Base-by-base conservation (phyloP, 2,888 invertebrate species). In the Mythimna loreyi region DNA sequence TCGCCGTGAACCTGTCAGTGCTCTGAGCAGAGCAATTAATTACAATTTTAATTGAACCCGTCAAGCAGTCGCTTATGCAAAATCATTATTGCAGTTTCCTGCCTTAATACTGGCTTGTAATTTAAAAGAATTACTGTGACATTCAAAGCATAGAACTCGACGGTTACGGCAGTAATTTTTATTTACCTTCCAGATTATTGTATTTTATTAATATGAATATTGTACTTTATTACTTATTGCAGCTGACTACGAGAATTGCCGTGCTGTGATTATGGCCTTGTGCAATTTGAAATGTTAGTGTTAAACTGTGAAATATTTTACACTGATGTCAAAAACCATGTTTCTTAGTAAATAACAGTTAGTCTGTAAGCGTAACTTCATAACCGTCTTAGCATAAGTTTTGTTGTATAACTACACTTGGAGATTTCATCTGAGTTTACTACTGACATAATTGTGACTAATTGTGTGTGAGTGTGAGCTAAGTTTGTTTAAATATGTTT, bases 31-130 rank as follows among this genome's bases (percentile, higher is more conserved):
- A 91, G 92, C 92, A 93, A 95, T 95, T 94, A 94, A 95, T 95
- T 93, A 93, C 89, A 90, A 91, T 92, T 94, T 94, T 95, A 85
- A 92, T 92, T 92, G 92, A 91, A 91, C 86, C 88, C 88, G 91
- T 89, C 89, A 85, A 91, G 86, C 84, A 90, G 86, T 87, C 86
- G 86, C 84, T 89, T 89, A 89, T 89, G 89, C 90, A 85, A 89
- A 92, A 89, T 87, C 86, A 86, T 87, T 81, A 84, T 88, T 87
- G 87, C 83, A 85, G 80, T 87, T 83, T 81, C 84, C 86, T 84
- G 78, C 75, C 77, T 80, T 75, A 71, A 49, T 75, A 57, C 47
- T 56, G 61, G 60, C 72, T 68, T 67, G 80, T 75, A 83, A 81
- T 85, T 81, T 82, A 74, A 84, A 87, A 82, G 77, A 85, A 82